These are phyloP conservation scores for Anguilla rostrata DNA, from an alignment of 2,113 vertebrate species.

Conservation along the genomic window DNA sequence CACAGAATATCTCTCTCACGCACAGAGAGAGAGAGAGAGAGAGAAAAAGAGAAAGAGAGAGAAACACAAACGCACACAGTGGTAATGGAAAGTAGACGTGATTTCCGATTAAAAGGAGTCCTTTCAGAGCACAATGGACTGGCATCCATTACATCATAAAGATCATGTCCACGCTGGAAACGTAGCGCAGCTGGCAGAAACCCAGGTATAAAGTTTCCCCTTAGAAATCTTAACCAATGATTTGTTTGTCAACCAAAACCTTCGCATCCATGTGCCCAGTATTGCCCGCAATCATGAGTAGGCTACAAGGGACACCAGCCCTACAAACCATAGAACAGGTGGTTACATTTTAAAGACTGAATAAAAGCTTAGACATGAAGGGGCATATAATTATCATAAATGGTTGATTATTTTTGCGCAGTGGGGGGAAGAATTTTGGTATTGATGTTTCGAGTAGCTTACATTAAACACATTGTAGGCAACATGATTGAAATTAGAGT, in stretches of 20 bases:
- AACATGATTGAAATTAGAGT: too few species aligned
- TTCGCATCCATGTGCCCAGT: not conserved
- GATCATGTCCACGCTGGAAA: not conserved
- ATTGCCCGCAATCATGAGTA: too few species aligned
- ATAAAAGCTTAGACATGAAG: too few species aligned
- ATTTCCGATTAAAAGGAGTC: not conserved
- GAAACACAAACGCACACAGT: not conserved
- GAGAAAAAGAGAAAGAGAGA: too few species aligned
- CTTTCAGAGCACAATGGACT: not conserved
- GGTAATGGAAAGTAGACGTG: not conserved
- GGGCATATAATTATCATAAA: too few species aligned
- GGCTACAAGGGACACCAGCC: too few species aligned
- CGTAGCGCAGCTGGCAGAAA: not conserved
- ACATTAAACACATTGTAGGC: too few species aligned
- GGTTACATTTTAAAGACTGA: not conserved
- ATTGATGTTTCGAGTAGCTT: too few species aligned
- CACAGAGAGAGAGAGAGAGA: too few species aligned
- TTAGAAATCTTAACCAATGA: conserved; percentile 1
- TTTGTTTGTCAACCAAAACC: not conserved
- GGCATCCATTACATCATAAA: not conserved
- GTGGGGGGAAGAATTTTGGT: too few species aligned
- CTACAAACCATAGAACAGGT: not conserved
- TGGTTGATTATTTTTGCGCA: too few species aligned
- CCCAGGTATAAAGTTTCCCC: not conserved
- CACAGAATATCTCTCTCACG: too few species aligned